phyloP scores from a whole-genome alignment of 64 coral and sea anemone species.

The Orbicella faveolata region DNA sequence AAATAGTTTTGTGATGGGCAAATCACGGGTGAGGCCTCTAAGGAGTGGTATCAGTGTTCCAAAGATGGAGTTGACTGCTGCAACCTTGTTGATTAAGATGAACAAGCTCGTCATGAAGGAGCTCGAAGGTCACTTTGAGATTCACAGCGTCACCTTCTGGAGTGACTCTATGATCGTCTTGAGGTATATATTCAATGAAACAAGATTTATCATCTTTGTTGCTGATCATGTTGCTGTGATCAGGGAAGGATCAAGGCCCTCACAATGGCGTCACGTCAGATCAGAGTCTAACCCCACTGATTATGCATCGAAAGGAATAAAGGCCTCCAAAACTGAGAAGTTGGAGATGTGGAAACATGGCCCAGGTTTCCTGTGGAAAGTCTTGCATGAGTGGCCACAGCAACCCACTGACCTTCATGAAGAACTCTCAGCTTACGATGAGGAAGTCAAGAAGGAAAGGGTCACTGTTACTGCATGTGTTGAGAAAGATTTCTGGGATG shows the following conservation, averaged over 20 bases:
- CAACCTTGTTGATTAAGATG: not conserved
- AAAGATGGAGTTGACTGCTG: constrained; percentile 43
- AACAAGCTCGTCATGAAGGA: constrained; percentile 37
- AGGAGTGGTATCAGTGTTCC: constrained; percentile 38
- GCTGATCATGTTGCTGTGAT: constrained; percentile 70
- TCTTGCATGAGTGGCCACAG: too few relatives aligned
- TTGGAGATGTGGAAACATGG: constrained; percentile 54
- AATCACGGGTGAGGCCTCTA: not conserved
- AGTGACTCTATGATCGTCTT: constrained; percentile 59
- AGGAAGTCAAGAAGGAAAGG: constrained; percentile 22
- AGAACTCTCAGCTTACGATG: too few relatives aligned
- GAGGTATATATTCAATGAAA: not conserved
- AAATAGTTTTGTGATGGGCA: constrained; percentile 28
- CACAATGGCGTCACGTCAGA: constrained; percentile 14
- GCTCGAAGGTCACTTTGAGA: constrained; percentile 24
- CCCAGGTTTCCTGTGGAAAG: constrained; percentile 55
- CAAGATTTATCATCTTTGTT: constrained; percentile 53
- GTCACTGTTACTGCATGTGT: constrained; percentile 7
- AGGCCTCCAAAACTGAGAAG: constrained; percentile 33
- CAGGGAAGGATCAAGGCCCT: not conserved
- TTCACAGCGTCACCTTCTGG: constrained; percentile 42
- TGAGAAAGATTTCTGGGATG: constrained; percentile 43
- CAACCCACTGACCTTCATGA: too few relatives aligned
- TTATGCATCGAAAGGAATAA: constrained; percentile 53
- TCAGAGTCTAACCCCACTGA: constrained; percentile 42